A percentile compares a stretch with the other conserved stretches of the same genome.
These are phyloP conservation scores for Strigamia transsilvanica DNA, from an alignment of 2,888 invertebrate species.

Conservation along the genomic window DNA sequence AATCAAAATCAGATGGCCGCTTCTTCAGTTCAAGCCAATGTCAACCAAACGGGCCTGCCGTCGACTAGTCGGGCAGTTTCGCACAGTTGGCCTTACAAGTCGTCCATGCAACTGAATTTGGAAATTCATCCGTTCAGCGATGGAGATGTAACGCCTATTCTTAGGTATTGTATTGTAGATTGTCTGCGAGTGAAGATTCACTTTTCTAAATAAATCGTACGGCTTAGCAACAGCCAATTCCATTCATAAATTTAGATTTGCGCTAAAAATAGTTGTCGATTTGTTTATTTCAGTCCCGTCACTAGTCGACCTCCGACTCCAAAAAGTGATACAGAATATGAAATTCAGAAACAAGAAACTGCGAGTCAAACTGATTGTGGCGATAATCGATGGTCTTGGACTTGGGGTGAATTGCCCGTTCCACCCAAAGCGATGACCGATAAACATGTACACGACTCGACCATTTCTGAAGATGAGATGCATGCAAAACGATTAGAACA, in stretches of 20 bases:
- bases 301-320: conserved; percentile 77
- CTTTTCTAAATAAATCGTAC: conserved; percentile 1
- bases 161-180: conserved; percentile 67
- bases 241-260: neutral
- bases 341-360: conserved; percentile 64
- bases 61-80: conserved; percentile 34
- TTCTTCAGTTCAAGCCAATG: conserved; percentile 13
- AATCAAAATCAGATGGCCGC: neutral
- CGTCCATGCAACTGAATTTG: conserved; percentile 59
- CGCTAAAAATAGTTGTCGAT: neutral
- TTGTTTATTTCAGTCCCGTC: conserved; percentile 56
- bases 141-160: conserved; percentile 79
- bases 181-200: neutral
- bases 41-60: neutral
- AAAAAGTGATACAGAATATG: conserved; percentile 94
- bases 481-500: conserved; percentile 59
- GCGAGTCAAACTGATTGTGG: conserved; percentile 59
- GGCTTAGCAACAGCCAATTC: neutral
- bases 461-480: conserved; percentile 66
- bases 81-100: conserved; percentile 52
- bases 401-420: conserved; percentile 87
- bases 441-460: conserved; percentile 56
- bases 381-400: conserved; percentile 76
- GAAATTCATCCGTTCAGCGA: conserved; percentile 93
- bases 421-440: conserved; percentile 64